Base-by-base conservation (phyloP, 2,113 vertebrate species). In the Clinocottus analis region DNA sequence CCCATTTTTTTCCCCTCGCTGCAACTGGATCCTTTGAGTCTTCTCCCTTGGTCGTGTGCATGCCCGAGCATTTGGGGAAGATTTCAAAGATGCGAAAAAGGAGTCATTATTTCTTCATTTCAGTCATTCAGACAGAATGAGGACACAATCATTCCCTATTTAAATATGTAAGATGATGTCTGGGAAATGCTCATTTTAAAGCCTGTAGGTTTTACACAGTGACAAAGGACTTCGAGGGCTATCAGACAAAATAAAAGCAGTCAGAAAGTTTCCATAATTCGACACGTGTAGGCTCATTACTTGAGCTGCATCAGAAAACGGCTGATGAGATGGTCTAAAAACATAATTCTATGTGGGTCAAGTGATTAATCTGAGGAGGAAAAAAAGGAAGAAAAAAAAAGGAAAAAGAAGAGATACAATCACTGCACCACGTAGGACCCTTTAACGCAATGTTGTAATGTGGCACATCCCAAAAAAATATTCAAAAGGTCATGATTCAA, bases 51-150 rank as follows among this genome's bases (percentile, higher is more conserved):
- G 85, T 80, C 83, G 86, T 84, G 37, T 60, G 68, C 39, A 56
- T 75, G 71, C 58, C 43, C 3, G 8, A 53, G 59, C 63, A 55
- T 88, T 80, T 84, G 61, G 67, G 68, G n/a, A n/a, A 79, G 84
- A 68, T 82, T 80, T 85, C 70, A 85, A 89, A 86, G 80, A 77
- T 61, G 77, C 17, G 37, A 66, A 61, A 70, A 69, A 55, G 53
- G 77, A 90, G 74, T 90, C 82, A 88, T 91, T 89, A 85, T 89
- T 87, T 90, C 64, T 87, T 86, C 74, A 86, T 91, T 72, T 90
- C 83, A 64, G 78, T 90, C 82, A 90, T 80, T 75, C 70, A 86
- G 86, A 91, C 82, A 88, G 89, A 92, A 90, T 86, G 86, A 83
- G 86, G 86, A 90, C 86, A 73, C 71, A 83, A 67, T 87, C 59